phyloP scores from a whole-genome alignment of 1,140 invertebrate species.

The Leptinotarsa defecta region DNA sequence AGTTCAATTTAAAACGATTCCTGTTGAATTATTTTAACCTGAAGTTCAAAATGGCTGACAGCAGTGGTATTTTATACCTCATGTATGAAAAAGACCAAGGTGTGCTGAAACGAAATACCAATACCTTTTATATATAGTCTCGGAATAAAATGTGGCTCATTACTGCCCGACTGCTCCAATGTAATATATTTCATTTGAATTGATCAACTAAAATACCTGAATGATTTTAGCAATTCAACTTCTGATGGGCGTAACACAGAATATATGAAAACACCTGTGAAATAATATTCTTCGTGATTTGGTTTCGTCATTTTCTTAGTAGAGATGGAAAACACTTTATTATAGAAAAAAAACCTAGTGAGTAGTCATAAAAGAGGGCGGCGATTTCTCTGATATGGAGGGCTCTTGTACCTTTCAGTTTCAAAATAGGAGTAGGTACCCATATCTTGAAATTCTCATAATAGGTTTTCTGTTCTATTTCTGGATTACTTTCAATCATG shows the following conservation, averaged over 20 bases:
- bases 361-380: too few species aligned
- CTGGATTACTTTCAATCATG: too few species aligned
- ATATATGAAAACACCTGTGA: not conserved
- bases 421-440: too few species aligned
- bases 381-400: too few species aligned
- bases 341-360: too few species aligned
- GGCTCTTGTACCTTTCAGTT: too few species aligned
- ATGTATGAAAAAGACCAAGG: conserved; percentile 10
- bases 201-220: conserved; percentile 1
- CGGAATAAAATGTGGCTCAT: conserved; percentile 1
- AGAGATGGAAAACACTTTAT: too few species aligned
- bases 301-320: too few species aligned
- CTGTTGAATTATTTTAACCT: conserved; percentile 18
- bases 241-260: not conserved
- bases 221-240: not conserved
- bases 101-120: conserved; percentile 26
- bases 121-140: not conserved
- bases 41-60: conserved; percentile 27
- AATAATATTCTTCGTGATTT: too few species aligned
- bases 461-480: too few species aligned
- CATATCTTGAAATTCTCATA: too few species aligned
- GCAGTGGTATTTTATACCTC: conserved; percentile 19
- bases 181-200: conserved; percentile 3
- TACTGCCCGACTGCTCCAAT: not conserved
- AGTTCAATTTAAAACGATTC: not conserved